Evolutionary conservation across 2,888 invertebrate genomes (phyloP).

Genomic region (Mesodorylaimus sp.): DNA sequence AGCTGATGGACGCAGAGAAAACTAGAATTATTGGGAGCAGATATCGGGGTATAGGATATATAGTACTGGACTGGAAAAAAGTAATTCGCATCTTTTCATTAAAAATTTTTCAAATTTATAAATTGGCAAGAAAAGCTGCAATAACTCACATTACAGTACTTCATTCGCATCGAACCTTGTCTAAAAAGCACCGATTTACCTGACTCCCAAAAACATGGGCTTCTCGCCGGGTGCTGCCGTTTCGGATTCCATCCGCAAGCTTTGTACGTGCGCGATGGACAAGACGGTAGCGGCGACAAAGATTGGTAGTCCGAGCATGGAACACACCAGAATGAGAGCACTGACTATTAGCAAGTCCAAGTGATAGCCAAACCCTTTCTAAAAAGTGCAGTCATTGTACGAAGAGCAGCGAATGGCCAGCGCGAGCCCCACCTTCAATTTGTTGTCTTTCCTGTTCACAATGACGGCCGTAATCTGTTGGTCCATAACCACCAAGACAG

Average conservation of each 20-base stretch:
- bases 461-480: conserved; percentile 39
- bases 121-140: not conserved
- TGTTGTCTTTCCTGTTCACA: conserved; percentile 37
- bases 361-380: conserved; percentile 80
- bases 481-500: conserved; percentile 37
- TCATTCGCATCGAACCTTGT: not conserved
- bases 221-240: conserved; percentile 88
- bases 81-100: too few relatives aligned
- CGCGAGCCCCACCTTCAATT: conserved; percentile 27
- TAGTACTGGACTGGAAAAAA: too few relatives aligned
- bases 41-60: too few relatives aligned
- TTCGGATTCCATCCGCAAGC: conserved; percentile 58
- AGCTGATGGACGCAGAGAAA: too few relatives aligned
- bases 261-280: conserved; percentile 76
- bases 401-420: not conserved
- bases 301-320: conserved; percentile 72
- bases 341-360: conserved; percentile 70
- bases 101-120: too few relatives aligned
- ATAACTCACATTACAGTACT: not conserved
- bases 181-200: too few relatives aligned
- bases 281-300: conserved; percentile 89
- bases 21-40: too few relatives aligned
- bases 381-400: not conserved
- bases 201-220: conserved; percentile 43
- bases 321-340: conserved; percentile 59